Evolutionary conservation across 2,888 invertebrate species (phyloP), one percentile per base, ranked within the genome.

Genomic region (Hyposoter dolosus): DNA sequence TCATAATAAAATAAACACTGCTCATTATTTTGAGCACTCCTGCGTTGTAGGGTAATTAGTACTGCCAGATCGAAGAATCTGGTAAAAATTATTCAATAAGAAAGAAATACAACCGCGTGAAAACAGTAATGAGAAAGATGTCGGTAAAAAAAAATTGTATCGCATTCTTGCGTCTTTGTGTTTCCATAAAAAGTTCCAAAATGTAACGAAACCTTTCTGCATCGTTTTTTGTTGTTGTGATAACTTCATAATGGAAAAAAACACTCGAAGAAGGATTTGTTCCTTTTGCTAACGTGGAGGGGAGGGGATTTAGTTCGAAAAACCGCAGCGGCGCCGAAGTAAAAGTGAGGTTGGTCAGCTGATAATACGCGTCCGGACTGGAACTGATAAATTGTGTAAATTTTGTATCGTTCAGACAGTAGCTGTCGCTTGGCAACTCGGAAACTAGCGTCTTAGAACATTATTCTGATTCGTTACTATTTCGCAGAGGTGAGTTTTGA

Each of bases 381-480:
- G 60, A 60, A 15, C 15, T 28, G 60, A 66, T 60, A 60, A 60
- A 60, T 60, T 60, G 28, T 28, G 28, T 15, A 28, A 60, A 60
- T 60, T 60, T 60, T 60, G 28, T 23, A 60, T 60, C 15, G 19
- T 74, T 68, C 66, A 85, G 47, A 65, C 78, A 82, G 66, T 78
- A 43, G 68, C 81, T 74, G 76, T 75, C 80, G 84, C 75, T 65
- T 84, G 71, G 72, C 76, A 77, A 76, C 84, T 81, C 77, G 78
- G 66, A 50, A 82, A 82, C 72, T 68, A 35, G 72, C 71, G 47
- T 47, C 47, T n/a, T 40, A 15, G 32, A 53, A 69, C 60, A 63
- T 50, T 72, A 74, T 12, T 69, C 69, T 63, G 74, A 69, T 63
- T 82, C 50, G 56, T 47, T 79, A 60, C 71, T 32, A 60, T 28